Percentiles rank a stretch among this genome's conserved stretches.
phyloP scores from a whole-genome alignment of 1,140 invertebrate species.

The Chymomyza costata region DNA sequence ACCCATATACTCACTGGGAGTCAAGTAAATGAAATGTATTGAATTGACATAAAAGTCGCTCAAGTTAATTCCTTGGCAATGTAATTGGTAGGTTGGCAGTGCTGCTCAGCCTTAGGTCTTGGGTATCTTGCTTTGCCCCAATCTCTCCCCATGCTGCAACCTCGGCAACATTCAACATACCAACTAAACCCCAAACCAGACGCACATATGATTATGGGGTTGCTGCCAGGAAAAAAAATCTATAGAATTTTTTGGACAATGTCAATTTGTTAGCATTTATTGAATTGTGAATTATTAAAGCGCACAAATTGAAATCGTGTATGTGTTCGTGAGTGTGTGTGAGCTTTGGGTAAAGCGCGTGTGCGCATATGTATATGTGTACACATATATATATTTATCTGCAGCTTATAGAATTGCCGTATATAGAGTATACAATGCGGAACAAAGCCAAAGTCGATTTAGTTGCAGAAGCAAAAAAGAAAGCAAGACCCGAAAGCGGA shows the following conservation, averaged over 20 bases:
- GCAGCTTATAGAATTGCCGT: constrained; percentile 28
- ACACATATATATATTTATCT: constrained; percentile 32
- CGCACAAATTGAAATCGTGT: constrained; percentile 69
- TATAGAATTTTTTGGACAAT: constrained; percentile 65
- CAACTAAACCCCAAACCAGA: constrained; percentile 4
- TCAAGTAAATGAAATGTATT: constrained; percentile 71
- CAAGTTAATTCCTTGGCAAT: constrained; percentile 68
- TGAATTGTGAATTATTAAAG: constrained; percentile 75
- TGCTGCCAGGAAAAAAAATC: constrained; percentile 29
- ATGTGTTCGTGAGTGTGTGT: neutral
- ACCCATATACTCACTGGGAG: constrained; percentile 14
- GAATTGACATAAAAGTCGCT: constrained; percentile 73
- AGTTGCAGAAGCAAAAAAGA: constrained; percentile 49
- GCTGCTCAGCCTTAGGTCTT: no score
- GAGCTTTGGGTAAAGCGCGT: constrained; percentile 19
- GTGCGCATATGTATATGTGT: constrained; percentile 9
- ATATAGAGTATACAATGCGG: constrained; percentile 40
- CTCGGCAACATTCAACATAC: no score
- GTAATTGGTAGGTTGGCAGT: constrained; percentile 56
- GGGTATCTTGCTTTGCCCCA: neutral
- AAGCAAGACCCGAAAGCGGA: constrained; percentile 24
- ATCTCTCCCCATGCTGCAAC: neutral
- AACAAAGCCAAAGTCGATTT: constrained; percentile 62
- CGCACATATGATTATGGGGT: constrained; percentile 57
- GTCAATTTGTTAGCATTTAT: constrained; percentile 74